Percentiles rank a stretch among this genome's conserved stretches.
Conservation (phyloP, 1,140 invertebrate species). For the Idris sp. region DNA sequence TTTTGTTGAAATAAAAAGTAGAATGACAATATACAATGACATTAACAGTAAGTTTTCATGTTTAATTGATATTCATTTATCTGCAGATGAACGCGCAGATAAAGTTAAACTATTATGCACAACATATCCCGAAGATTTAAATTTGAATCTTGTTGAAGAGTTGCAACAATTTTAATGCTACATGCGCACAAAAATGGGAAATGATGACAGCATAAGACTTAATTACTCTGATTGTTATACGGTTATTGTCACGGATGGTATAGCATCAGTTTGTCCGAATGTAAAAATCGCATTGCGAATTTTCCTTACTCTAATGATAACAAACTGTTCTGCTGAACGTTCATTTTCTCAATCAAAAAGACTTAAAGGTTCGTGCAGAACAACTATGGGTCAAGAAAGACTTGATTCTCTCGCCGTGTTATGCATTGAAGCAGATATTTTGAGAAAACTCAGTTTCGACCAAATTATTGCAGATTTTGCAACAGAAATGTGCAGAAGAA, state of each 20-base stretch:
- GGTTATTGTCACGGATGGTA: neutral
- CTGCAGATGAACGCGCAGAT: neutral
- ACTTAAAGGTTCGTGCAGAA: neutral
- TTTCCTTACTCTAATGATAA: neutral
- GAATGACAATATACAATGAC: too few relatives aligned
- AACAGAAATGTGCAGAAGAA: slow-evolving; percentile 2
- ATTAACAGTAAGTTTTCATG: slow-evolving; percentile 6
- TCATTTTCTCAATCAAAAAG: slow-evolving; percentile 5
- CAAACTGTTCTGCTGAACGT: too few relatives aligned
- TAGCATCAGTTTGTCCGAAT: neutral
- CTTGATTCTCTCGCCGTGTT: neutral
- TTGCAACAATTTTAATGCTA: neutral
- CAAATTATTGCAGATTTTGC: slow-evolving; percentile 1
- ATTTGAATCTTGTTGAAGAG: too few relatives aligned
- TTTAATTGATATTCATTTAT: slow-evolving; percentile 3
- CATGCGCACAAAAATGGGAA: neutral
- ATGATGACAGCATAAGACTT: neutral
- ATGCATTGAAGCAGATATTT: neutral
- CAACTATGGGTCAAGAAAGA: neutral
- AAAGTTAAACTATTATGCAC: too few relatives aligned
- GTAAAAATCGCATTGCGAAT: neutral
- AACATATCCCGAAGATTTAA: too few relatives aligned
- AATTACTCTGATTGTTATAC: too few relatives aligned
- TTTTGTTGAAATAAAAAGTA: too few relatives aligned
- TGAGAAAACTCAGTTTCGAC: slow-evolving; percentile 3